Percentiles rank a stretch among this genome's conserved stretches.
These are phyloP conservation scores for Cecropterus lyciades DNA, from an alignment of 1,140 invertebrate species.

Conservation along the genomic window DNA sequence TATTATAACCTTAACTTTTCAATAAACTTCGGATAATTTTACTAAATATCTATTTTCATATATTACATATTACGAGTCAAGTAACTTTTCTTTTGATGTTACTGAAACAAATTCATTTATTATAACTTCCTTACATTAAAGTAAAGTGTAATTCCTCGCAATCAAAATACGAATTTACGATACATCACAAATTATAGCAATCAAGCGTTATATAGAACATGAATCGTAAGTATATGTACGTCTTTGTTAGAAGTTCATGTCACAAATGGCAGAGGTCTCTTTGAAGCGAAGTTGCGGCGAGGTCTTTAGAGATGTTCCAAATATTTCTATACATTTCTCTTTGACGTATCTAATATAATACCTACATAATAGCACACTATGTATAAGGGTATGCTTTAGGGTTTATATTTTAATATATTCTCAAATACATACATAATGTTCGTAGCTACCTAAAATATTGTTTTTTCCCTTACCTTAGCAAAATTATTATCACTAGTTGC, in stretches of 20 bases:
- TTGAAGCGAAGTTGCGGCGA: constrained; percentile 1
- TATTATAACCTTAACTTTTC: no score
- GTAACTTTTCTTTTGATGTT: background rate
- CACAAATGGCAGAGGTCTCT: constrained; percentile 7
- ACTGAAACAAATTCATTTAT: background rate
- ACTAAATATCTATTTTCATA: no score
- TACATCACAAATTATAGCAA: background rate
- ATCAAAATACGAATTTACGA: background rate
- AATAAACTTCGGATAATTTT: no score
- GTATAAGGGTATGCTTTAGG: no score
- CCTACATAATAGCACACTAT: no score
- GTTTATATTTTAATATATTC: no score
- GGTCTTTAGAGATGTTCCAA: background rate
- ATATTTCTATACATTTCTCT: background rate
- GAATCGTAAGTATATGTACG: constrained; percentile 1
- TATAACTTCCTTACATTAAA: background rate
- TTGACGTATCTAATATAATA: background rate
- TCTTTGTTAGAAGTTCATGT: constrained; percentile 1
- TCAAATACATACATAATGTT: no score
- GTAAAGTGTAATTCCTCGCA: no score
- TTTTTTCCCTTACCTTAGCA: no score
- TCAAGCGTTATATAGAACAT: background rate
- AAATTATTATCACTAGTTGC: no score
- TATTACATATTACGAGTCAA: background rate
- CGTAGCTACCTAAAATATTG: no score